Base-by-base conservation (phyloP, 2,113 vertebrate genomes). In the Eptesicus fuscus region DNA sequence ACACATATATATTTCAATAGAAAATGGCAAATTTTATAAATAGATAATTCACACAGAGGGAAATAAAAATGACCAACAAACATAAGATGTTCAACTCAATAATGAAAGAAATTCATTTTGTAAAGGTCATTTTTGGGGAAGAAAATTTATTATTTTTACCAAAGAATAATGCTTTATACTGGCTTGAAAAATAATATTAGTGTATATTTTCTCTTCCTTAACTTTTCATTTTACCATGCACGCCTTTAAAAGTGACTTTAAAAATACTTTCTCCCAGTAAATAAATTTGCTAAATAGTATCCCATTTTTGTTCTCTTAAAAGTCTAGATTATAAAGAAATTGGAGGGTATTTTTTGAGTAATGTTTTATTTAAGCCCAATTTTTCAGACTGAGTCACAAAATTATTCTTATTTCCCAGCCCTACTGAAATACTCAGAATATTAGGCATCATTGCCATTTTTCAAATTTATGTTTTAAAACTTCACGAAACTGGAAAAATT, bases 221-320 rank as follows among this genome's bases (percentile, higher is more conserved):
- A 51, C 74, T 82, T 93, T 85, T 76, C 49, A 28, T 74, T 23
- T 88, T 77, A 89, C 12, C 7, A 53, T 69, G 18, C 1, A 51
- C 3, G 49, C 8, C 42, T 78, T 85, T 94, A 90, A 80, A 90
- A 40, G 30, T 13, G 23, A 85, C 53, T 73, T 76, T 70, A 37
- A 84, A 93, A 84, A 93, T 51, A 85, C 25, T 53, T 88, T 93
- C 37, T 96, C 32, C 32, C 65, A 47, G 32, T 74, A 78, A 93
- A 78, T 4, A 63, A n/a, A 47, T 91, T 96, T 86, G 25, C 30
- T 37, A 87, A 90, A 83, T 70, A 69, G 18, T 1, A 35, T 56
- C 32, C 25, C 9, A 16, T 65, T 12, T 23, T 25, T 85, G 42
- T 86, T 95, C 47, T 92, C 8, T 37, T 91, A 40, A 73, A 88